Evolutionary conservation across 2,797 vertebrate species (phyloP), one percentile per base, ranked within the genome.

Genomic region (Melanotaenia boesemani): DNA sequence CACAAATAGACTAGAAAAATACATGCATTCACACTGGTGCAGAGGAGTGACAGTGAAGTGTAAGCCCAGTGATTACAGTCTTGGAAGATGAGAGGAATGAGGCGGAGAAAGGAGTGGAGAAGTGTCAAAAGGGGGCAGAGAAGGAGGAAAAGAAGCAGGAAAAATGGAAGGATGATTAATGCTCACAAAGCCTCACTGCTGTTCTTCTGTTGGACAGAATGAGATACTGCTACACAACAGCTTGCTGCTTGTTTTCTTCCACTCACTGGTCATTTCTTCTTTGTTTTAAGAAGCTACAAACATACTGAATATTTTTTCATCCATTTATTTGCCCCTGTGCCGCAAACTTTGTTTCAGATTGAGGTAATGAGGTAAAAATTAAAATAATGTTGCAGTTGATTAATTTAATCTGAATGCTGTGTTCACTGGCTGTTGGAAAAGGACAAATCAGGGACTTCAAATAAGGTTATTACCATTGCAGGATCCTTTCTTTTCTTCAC

Each of bases 21-120:
- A 2, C 76, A 73, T 77, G 73, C 69, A 77, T 60, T 77, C 72
- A 70, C 58, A 32, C 70, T 65, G 78, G 69, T 82, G 77, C 16
- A 24, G 82, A 76, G 70, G 74, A 83, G 79, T 85, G 90, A 93
- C 88, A 89, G 88, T 87, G 89, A 91, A 87, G 82, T 57, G 84
- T 77, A 80, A 89, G 80, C 82, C 84, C 72, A 24, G 88, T 91
- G 84, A 91, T 89, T 90, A 91, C 41, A 84, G 80, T 66, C 87
- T 84, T 46, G 84, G 86, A 85, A 76, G 88, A 88, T 79, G 85
- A 92, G 89, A 89, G 80, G 82, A 85, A 77, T 41, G 88, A 86
- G 88, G 86, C 57, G 80, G 81, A 70, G 83, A 81, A 63, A 81
- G 71, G 46, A 80, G 78, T 66, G 85, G 87, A 77, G 76, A 79